Conservation (phyloP, 1,140 invertebrate genomes). For the Eufriesea mexicana region DNA sequence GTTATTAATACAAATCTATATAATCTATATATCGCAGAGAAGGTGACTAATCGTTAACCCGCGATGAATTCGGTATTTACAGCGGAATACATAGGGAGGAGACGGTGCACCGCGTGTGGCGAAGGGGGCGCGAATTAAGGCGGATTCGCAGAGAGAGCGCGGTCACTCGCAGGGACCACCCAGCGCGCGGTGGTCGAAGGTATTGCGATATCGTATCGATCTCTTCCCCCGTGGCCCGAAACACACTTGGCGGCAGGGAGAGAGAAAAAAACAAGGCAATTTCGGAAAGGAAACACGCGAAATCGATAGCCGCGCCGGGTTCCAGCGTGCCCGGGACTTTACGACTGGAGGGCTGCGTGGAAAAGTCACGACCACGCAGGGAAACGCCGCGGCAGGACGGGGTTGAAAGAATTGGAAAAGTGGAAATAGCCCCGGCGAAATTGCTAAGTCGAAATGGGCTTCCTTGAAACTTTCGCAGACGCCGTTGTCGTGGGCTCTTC, state of each 20-base stretch:
- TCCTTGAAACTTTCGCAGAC: constrained; percentile 48
- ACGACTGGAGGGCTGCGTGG: constrained; percentile 42
- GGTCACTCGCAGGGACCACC: constrained; percentile 57
- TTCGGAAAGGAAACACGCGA: constrained; percentile 70
- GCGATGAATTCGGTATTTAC: not conserved
- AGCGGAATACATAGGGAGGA: not conserved
- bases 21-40: too few relatives aligned
- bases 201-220: constrained; percentile 69
- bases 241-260: constrained; percentile 6
- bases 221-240: constrained; percentile 49
- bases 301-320: constrained; percentile 63
- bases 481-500: constrained; percentile 35
- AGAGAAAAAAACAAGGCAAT: constrained; percentile 66
- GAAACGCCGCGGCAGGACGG: not conserved
- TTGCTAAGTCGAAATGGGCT: constrained; percentile 54
- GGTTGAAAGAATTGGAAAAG: constrained; percentile 22
- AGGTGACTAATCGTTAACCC: too few relatives aligned
- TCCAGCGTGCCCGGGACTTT: constrained; percentile 52
- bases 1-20: too few relatives aligned
- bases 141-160: constrained; percentile 11
- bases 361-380: constrained; percentile 55
- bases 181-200: constrained; percentile 58
- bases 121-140: constrained; percentile 47
- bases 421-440: constrained; percentile 45
- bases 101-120: not conserved